These are phyloP conservation scores for Bombylius major DNA, from an alignment of 2,888 invertebrate species.

Conservation along the genomic window DNA sequence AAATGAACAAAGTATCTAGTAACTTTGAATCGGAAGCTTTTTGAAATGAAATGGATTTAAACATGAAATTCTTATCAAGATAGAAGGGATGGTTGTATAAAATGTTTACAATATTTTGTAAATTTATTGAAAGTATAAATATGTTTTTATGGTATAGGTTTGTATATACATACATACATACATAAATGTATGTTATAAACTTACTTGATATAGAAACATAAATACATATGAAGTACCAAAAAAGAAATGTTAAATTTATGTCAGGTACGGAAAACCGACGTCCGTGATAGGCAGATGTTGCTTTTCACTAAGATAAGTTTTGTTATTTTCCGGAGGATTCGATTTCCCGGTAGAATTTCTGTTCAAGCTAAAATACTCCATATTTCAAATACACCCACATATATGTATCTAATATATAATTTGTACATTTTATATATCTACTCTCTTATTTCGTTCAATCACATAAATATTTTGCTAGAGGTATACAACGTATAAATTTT, in stretches of 20 bases:
- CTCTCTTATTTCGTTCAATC: no score
- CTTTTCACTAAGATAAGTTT: conserved; percentile 10
- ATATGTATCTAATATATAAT: no score
- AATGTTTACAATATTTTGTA: conserved; percentile 1
- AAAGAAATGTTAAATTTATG: conserved; percentile 10
- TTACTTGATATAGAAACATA: neutral
- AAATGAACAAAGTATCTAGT: neutral
- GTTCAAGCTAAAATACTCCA: neutral
- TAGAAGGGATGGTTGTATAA: conserved; percentile 2
- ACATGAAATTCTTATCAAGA: conserved; percentile 4
- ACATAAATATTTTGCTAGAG: no score
- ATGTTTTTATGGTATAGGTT: neutral
- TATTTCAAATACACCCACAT: neutral
- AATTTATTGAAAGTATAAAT: neutral
- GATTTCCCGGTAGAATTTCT: neutral
- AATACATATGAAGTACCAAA: neutral
- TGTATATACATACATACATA: no score
- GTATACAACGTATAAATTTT: no score
- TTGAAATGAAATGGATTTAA: conserved; percentile 4
- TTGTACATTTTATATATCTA: no score
- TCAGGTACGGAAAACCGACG: conserved; percentile 14
- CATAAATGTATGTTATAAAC: no score
- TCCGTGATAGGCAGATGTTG: conserved; percentile 12
- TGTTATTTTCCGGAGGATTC: conserved; percentile 10
- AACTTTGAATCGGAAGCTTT: conserved; percentile 11